Percentiles rank a stretch among this genome's conserved stretches.
phyloP scores from a whole-genome alignment of 2,888 invertebrate species.

The Megamerina dolium region DNA sequence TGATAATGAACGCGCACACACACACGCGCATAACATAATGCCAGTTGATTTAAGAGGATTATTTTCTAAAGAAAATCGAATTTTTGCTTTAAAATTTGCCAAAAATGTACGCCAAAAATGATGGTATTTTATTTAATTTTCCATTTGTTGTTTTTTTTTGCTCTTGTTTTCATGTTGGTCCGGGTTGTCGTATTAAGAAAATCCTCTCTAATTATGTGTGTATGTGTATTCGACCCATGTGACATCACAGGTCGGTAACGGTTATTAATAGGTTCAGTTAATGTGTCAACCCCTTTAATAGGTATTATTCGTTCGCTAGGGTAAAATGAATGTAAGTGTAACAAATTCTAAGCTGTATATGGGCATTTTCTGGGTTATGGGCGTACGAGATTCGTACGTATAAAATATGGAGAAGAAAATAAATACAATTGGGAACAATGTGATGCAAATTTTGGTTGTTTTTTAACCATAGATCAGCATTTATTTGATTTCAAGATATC shows the following conservation, averaged over 20 bases:
- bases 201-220: constrained; percentile 13
- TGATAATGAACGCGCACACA: no score
- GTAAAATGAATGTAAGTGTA: no score
- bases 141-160: constrained; percentile 3
- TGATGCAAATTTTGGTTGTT: no score
- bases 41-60: constrained; percentile 27
- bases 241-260: constrained; percentile 39
- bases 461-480: no score
- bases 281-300: constrained; percentile 40
- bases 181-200: constrained; percentile 18
- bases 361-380: no score
- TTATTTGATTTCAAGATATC: no score
- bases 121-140: constrained; percentile 8
- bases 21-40: background rate
- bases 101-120: constrained; percentile 20
- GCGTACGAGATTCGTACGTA: no score
- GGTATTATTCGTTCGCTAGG: no score
- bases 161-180: constrained; percentile 9
- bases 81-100: constrained; percentile 22
- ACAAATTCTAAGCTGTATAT: no score
- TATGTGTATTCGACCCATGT: constrained; percentile 31
- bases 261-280: constrained; percentile 44
- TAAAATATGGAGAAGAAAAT: no score
- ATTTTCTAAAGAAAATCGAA: no score
- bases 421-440: no score